phyloP scores from a whole-genome alignment of 92 coral and sea anemone genomes.

The Zoanthus sansibaricus region DNA sequence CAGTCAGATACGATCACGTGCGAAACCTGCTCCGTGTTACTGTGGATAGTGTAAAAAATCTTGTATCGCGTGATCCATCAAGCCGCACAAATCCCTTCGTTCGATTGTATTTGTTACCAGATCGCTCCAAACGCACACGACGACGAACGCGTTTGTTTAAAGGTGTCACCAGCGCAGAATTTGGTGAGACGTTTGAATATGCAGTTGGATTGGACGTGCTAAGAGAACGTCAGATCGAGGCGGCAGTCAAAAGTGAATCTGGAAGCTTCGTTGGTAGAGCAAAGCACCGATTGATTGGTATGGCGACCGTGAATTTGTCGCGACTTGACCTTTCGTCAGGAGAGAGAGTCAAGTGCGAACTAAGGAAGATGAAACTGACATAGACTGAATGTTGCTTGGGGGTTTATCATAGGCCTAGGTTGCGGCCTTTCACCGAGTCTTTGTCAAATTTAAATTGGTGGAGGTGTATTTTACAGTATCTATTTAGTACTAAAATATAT shows the following conservation, averaged over 20 bases:
- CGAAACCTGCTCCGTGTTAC: constrained; percentile 79
- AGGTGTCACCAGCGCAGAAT: constrained; percentile 75
- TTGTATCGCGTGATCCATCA: constrained; percentile 79
- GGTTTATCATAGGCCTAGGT: too few species aligned
- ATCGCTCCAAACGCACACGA: constrained; percentile 92
- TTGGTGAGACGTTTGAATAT: constrained; percentile 88
- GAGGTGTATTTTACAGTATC: too few species aligned
- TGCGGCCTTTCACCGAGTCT: too few species aligned
- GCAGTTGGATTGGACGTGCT: constrained; percentile 82
- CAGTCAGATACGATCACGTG: constrained; percentile 76
- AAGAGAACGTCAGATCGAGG: constrained; percentile 75
- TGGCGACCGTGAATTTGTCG: constrained; percentile 73
- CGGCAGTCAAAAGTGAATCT: constrained; percentile 91
- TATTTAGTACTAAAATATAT: too few species aligned
- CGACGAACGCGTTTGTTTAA: constrained; percentile 77
- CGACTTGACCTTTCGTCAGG: constrained; percentile 73
- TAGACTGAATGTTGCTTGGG: not conserved
- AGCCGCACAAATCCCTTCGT: constrained; percentile 93
- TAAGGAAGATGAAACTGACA: constrained; percentile 56
- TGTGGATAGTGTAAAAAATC: constrained; percentile 75
- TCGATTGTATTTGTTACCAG: constrained; percentile 94
- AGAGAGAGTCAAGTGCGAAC: constrained; percentile 63
- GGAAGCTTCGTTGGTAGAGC: constrained; percentile 72
- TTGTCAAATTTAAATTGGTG: too few species aligned
- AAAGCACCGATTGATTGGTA: constrained; percentile 84